Evolutionary conservation across 2,888 invertebrate species (phyloP).

Genomic region (Octodonta nipae): DNA sequence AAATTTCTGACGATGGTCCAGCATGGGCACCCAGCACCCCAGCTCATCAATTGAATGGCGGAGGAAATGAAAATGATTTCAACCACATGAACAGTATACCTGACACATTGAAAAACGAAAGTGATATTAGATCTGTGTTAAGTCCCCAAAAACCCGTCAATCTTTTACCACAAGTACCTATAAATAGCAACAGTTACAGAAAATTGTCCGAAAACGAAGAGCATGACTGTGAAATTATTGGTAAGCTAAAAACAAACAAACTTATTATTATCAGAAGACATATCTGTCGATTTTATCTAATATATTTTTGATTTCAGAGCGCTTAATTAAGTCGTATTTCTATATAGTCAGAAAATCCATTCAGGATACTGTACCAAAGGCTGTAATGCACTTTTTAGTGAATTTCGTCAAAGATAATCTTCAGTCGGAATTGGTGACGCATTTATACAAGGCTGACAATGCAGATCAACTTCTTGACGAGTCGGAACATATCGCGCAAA

Average conservation of each 20-base stretch:
- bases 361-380: conserved; percentile 97
- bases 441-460: conserved; percentile 92
- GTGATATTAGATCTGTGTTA: conserved; percentile 32
- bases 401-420: conserved; percentile 96
- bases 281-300: conserved; percentile 4
- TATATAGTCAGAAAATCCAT: conserved; percentile 97
- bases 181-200: conserved; percentile 49
- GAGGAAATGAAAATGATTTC: conserved; percentile 23
- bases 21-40: conserved; percentile 41
- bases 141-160: conserved; percentile 81
- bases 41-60: conserved; percentile 26
- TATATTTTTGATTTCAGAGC: conserved; percentile 52
- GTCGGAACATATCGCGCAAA: conserved; percentile 91
- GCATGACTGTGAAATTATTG: conserved; percentile 92
- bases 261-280: background rate
- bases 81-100: conserved; percentile 21
- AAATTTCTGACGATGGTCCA: conserved; percentile 27
- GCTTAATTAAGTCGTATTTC: conserved; percentile 95
- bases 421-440: conserved; percentile 95
- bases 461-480: conserved; percentile 87
- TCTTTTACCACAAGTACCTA: conserved; percentile 76
- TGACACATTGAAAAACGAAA: conserved; percentile 36
- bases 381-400: conserved; percentile 98
- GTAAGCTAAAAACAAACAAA: conserved; percentile 38
- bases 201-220: conserved; percentile 84